Conservation (phyloP, 2,888 invertebrate species). For the Synanthedon vespiformis region DNA sequence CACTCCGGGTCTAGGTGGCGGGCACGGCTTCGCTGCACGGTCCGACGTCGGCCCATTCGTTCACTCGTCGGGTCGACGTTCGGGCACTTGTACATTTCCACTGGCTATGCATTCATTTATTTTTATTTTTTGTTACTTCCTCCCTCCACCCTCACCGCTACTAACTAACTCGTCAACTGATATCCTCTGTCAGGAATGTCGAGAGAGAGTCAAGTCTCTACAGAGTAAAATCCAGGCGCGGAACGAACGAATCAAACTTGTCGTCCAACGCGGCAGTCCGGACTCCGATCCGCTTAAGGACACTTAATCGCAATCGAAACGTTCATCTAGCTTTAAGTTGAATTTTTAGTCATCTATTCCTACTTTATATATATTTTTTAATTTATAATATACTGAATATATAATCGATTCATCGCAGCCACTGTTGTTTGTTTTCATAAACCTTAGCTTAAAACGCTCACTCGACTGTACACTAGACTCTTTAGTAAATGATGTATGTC, state of each 20-base stretch:
- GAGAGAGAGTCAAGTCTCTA: slow-evolving; percentile 86
- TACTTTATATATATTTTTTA: slow-evolving; percentile 38
- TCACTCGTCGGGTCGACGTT: slow-evolving; percentile 6
- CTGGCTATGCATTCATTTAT: slow-evolving; percentile 39
- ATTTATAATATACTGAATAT: slow-evolving; percentile 43
- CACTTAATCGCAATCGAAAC: slow-evolving; percentile 57
- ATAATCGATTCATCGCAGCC: slow-evolving; percentile 53
- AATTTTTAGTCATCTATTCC: slow-evolving; percentile 42
- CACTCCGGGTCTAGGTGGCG: slow-evolving; percentile 6
- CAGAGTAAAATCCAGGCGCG: slow-evolving; percentile 90
- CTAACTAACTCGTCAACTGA: slow-evolving; percentile 44
- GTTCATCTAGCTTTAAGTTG: slow-evolving; percentile 39
- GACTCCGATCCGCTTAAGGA: slow-evolving; percentile 80
- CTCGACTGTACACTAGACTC: slow-evolving; percentile 35
- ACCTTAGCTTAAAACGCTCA: slow-evolving; percentile 25
- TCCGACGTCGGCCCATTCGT: slow-evolving; percentile 12
- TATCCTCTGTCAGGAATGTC: slow-evolving; percentile 79
- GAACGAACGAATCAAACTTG: slow-evolving; percentile 87
- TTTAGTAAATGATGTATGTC: slow-evolving; percentile 62
- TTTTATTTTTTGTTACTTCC: slow-evolving; percentile 58
- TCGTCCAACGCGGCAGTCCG: slow-evolving; percentile 88
- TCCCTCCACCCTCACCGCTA: slow-evolving; percentile 39
- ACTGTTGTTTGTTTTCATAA: slow-evolving; percentile 52
- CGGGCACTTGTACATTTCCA: slow-evolving; percentile 35
- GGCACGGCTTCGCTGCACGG: slow-evolving; percentile 13